Evolutionary conservation across 2,113 vertebrate genomes (phyloP), one percentile per base, ranked within the genome.

Genomic region (Xenopus borealis): DNA sequence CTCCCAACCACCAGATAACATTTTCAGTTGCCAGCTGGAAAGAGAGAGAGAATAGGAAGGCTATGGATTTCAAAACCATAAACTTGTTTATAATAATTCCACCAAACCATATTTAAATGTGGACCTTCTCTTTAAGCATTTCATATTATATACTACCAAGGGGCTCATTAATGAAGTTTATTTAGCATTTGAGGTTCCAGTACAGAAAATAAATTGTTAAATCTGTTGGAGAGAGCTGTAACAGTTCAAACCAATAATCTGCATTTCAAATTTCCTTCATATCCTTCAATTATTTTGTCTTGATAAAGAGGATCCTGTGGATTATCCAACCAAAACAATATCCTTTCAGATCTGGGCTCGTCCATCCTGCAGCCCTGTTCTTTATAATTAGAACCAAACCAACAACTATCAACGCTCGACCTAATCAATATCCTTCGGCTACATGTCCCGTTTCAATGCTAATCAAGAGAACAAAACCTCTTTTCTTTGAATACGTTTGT

Each of bases 401-500:
- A 27, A 46, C 17, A 27, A 27, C 23, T 47, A 77, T 77, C 67
- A 70, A 70, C 59, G 64, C 45, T 46, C 59, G 47, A 77, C 59
- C 47, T 70, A 77, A 77, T 77, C 74, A 77, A 77, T 77, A 70
- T 64, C 74, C 67, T 67, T 66, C 46, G 66, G 73, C 74, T 77
- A 57, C 27, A 47, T 62, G 69, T 77, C 67, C 67, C 47, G 67
- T 77, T 69, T 69, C 74, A 33, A 59, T 64, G 67, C 74, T 77
- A 77, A 77, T 77, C 74, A 77, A 70, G 59, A 70, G 74, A 77
- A 70, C 69, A 70, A 77, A 77, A 69, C 74, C 74, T 64, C 67
- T 77, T 62, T 69, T 75, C 73, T 75, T 70, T 77, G 74, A 69
- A 77, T 77, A 64, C 74, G 74, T 77, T 77, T 77, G 74, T 77